A percentile compares a stretch with the other conserved stretches of the same genome.
Evolutionary conservation across 37 sponge, comb jelly and placozoan genomes (phyloP).

Genomic region (Crambe crambe): DNA sequence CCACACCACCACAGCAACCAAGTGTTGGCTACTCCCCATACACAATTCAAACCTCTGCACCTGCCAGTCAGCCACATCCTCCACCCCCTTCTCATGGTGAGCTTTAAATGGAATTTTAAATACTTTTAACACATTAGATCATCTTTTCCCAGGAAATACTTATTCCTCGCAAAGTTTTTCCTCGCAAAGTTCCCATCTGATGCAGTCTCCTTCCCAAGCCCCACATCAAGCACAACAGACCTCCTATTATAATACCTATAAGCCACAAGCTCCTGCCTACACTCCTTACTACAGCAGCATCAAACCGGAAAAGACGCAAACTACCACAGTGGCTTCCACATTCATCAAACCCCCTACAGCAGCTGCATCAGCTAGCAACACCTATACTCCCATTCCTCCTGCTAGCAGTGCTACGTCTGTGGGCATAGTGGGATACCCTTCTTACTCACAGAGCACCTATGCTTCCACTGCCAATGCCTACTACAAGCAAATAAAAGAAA

Average conservation of each 20-base stretch:
- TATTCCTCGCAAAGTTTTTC: neutral
- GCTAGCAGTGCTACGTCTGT: neutral
- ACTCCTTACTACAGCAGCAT: conserved; percentile 10
- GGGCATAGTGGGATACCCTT: neutral
- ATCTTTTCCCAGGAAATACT: neutral
- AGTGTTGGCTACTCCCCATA: conserved; percentile 4
- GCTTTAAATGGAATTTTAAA: neutral
- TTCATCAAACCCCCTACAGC: neutral
- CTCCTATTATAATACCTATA: neutral
- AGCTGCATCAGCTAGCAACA: neutral
- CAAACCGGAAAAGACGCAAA: neutral
- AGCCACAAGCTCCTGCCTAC: conserved; percentile 1
- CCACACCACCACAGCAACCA: neutral
- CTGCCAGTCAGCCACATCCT: neutral
- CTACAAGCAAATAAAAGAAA: conserved; percentile 11
- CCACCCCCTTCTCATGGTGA: conserved; percentile 2
- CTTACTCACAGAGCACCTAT: conserved; percentile 10
- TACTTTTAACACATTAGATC: neutral
- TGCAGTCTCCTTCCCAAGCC: neutral
- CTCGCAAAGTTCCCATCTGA: no score
- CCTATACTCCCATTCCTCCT: neutral
- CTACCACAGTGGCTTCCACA: neutral
- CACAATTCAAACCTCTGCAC: neutral
- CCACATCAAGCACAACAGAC: neutral
- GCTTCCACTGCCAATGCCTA: conserved; percentile 12